Conservation (phyloP, 2,888 invertebrate genomes). For the Barypeithes pellucidus region DNA sequence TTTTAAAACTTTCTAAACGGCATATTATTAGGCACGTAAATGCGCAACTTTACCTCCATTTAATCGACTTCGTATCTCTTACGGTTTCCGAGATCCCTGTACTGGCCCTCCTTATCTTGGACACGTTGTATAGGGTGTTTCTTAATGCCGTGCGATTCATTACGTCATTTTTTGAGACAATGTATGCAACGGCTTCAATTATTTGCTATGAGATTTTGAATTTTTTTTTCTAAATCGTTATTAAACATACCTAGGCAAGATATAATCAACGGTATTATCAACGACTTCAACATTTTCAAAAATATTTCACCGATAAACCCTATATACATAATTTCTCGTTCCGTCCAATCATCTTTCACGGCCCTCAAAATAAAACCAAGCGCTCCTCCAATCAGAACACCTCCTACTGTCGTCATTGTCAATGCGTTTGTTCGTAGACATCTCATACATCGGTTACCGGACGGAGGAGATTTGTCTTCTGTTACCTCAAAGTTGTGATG, state of each 20-base stretch:
- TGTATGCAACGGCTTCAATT: too few species aligned
- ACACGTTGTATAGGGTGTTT: too few species aligned
- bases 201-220: too few species aligned
- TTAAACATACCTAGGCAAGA: constrained; percentile 68
- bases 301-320: constrained; percentile 79
- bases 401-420: constrained; percentile 75
- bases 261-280: constrained; percentile 83
- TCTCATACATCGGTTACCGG: constrained; percentile 58
- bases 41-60: too few species aligned
- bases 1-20: too few species aligned
- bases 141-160: too few species aligned
- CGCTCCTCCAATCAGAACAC: constrained; percentile 74
- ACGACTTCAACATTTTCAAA: constrained; percentile 81
- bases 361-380: constrained; percentile 60
- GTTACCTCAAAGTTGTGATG: constrained; percentile 51
- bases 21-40: too few species aligned
- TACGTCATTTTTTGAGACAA: too few species aligned
- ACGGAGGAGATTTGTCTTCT: constrained; percentile 45
- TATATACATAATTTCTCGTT: constrained; percentile 79
- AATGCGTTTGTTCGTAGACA: constrained; percentile 71
- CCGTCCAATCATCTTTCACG: constrained; percentile 69
- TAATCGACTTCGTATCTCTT: too few species aligned
- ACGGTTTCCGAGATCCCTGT: too few species aligned
- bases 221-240: neutral
- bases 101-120: too few species aligned